These are phyloP conservation scores for Arremon brunneinucha DNA, from an alignment of 2,797 vertebrate species.

Conservation along the genomic window DNA sequence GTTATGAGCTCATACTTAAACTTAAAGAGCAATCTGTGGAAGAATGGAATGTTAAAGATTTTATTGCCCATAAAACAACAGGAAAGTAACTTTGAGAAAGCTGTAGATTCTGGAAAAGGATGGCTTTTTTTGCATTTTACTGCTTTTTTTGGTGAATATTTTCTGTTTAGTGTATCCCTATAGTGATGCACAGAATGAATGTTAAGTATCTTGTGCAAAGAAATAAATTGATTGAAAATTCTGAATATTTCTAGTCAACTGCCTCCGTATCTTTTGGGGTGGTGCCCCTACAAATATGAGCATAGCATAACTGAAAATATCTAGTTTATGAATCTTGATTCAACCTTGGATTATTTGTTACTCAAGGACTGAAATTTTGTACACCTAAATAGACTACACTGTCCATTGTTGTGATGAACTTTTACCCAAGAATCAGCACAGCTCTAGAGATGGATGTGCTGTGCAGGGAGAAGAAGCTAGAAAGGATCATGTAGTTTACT, in stretches of 20 bases:
- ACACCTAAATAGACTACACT: neutral
- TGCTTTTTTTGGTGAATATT: neutral
- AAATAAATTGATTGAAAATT: neutral
- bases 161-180: neutral
- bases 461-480: neutral
- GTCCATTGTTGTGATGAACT: rapidly evolving
- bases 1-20: conserved; percentile 39
- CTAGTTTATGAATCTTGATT: neutral
- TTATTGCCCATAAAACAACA: conserved; percentile 56
- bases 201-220: neutral
- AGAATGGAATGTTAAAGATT: conserved; percentile 45
- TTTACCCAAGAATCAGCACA: neutral
- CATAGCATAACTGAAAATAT: neutral
- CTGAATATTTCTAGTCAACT: neutral
- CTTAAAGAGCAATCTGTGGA: conserved; percentile 53
- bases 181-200: neutral
- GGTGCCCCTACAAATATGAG: neutral
- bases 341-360: neutral
- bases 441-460: neutral
- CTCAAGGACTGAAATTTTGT: neutral
- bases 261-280: neutral
- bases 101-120: neutral
- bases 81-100: conserved; percentile 39
- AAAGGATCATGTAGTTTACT: neutral
- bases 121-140: neutral